A percentile compares a stretch with the other conserved stretches of the same genome.
These are phyloP conservation scores for Montipora capricornis DNA, from an alignment of 64 coral and sea anemone species.

Conservation along the genomic window DNA sequence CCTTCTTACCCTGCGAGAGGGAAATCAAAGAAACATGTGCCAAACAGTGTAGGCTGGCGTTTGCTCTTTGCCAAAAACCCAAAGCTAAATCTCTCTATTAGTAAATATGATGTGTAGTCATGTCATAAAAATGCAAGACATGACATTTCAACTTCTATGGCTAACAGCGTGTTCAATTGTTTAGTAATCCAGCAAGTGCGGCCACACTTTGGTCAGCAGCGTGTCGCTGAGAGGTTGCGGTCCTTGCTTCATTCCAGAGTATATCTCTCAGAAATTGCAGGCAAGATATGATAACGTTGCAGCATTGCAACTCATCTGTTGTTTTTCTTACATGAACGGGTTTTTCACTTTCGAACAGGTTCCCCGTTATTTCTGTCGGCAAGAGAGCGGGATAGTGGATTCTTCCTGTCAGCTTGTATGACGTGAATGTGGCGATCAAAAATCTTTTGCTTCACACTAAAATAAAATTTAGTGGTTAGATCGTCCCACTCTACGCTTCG, in stretches of 20 bases:
- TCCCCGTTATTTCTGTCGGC: not conserved
- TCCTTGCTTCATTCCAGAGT: constrained; percentile 75
- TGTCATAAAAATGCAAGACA: too few relatives aligned
- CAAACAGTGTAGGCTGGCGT: too few relatives aligned
- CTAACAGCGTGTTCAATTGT: not conserved
- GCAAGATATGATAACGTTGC: not conserved
- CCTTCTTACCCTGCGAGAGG: too few relatives aligned
- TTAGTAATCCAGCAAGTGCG: constrained; percentile 85
- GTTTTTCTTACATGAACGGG: not conserved
- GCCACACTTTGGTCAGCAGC: constrained; percentile 89
- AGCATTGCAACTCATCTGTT: not conserved
- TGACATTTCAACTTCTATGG: too few relatives aligned
- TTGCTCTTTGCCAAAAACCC: too few relatives aligned
- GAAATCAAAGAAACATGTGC: too few relatives aligned
- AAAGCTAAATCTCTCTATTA: too few relatives aligned
- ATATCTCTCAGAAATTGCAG: constrained; percentile 92
- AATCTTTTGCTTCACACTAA: not conserved
- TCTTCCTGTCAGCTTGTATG: not conserved
- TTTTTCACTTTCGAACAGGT: not conserved
- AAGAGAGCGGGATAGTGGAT: too few relatives aligned
- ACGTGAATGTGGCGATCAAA: not conserved
- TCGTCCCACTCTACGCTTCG: too few relatives aligned
- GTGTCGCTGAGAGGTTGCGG: constrained; percentile 83
- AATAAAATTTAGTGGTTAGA: too few relatives aligned
- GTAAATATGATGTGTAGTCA: too few relatives aligned